Conservation (phyloP, 37 sponge, comb jelly and placozoan species). For the Crambe crambe region DNA sequence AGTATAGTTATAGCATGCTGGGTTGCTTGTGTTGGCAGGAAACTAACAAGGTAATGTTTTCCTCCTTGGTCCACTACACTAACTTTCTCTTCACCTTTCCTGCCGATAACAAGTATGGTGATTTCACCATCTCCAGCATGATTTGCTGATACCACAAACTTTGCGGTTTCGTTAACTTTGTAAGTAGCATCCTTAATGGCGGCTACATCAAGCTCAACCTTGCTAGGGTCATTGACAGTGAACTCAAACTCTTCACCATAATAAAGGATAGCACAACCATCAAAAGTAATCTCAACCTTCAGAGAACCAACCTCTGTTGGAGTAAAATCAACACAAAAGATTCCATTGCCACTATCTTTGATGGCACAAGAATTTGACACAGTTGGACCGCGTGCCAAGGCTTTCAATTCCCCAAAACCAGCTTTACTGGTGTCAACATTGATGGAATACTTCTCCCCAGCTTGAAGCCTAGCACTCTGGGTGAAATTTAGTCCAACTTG, state of each 20-base stretch:
- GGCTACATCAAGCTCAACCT: constrained; percentile 37
- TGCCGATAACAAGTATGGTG: constrained; percentile 20
- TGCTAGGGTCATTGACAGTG: constrained; percentile 59
- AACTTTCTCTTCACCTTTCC: constrained; percentile 4
- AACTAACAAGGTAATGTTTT: constrained; percentile 16
- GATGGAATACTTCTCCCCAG: constrained; percentile 42
- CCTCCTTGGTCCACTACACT: constrained; percentile 20
- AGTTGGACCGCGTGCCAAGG: constrained; percentile 31
- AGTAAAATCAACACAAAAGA: constrained; percentile 55
- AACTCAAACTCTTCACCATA: constrained; percentile 44
- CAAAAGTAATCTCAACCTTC: constrained; percentile 28
- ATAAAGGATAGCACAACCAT: constrained; percentile 20
- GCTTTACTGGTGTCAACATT: constrained; percentile 47
- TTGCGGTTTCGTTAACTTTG: constrained; percentile 8
- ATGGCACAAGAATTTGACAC: constrained; percentile 47
- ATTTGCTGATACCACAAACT: constrained; percentile 28
- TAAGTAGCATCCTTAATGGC: constrained; percentile 28
- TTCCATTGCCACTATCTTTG: not conserved
- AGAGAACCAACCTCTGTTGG: constrained; percentile 56
- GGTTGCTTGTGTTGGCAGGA: no score
- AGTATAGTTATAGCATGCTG: constrained; percentile 32
- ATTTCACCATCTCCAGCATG: constrained; percentile 64
- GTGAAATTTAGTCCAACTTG: constrained; percentile 16
- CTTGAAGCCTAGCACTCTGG: constrained; percentile 43
- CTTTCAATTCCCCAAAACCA: constrained; percentile 65